Base-by-base conservation (phyloP, 2,797 vertebrate genomes). In the Xerus rutilus region DNA sequence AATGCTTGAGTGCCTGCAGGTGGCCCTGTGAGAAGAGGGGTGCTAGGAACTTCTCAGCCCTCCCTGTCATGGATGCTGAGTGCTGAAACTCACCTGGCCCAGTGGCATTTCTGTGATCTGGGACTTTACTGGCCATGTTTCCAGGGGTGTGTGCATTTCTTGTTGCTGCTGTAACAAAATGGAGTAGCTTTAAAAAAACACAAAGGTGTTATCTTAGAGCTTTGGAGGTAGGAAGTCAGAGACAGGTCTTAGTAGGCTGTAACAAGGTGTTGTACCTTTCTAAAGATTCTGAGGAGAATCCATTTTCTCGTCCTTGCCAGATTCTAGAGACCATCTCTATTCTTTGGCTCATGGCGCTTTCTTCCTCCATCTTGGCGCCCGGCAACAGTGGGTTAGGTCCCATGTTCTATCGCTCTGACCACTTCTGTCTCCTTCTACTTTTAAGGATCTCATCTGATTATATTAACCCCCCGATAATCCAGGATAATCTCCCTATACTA, bases 11-110 rank as follows among this genome's bases (percentile, higher is more conserved):
- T 23, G 43, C 43, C 72, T 10, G 0, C 0, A 12, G 39, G 14
- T 7, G 10, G 52, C 62, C 9, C 6, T 49, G 25, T 4, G 5
- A 70, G 52, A 4, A 57, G 54, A 81, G 30, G 30, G n/a, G 32
- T 30, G 11, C 35, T 20, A 25, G 43, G 59, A 0, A 3, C 14
- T 9, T 12, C 25, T 45, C 64, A 39, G 32, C 7, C 18, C 54
- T 57, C 4, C 18, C 23, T 64, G 5, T 28, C 18, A 1, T 0
- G 6, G 35, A 7, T 12, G 7, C 64, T 12, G 2, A n/a, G 72
- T 25, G 49, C 12, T 20, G 69, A 65, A 70, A 67, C 28, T 52
- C 17, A 15, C 7, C 9, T 17, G 18, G 62, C 15, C 47, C 57
- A 39, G 47, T 52, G 77, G 67, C n/a, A 73, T 62, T 78, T 47